A percentile compares a stretch with the other conserved stretches of the same genome.
Evolutionary conservation across 2,888 invertebrate genomes (phyloP).

Genomic region (Tenthredo livida): DNA sequence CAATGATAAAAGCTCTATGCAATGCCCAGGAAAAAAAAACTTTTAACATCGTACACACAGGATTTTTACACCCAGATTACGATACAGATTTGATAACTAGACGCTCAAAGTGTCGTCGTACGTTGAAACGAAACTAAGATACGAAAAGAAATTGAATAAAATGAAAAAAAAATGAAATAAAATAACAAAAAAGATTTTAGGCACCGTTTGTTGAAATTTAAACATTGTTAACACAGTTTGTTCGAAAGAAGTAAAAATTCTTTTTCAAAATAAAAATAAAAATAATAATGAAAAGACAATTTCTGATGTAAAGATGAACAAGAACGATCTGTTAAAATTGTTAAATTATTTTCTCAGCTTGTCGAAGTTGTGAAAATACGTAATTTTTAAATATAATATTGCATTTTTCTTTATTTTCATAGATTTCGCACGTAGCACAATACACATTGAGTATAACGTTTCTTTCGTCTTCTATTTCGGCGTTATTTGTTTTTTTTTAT

Average conservation of each 20-base stretch:
- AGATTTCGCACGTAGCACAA: not conserved
- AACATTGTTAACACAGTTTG: conserved; percentile 56
- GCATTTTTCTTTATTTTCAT: not conserved
- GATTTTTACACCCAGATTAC: conserved; percentile 20
- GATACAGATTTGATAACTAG: not conserved
- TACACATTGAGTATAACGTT: not conserved
- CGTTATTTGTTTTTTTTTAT: no score
- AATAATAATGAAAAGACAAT: not conserved
- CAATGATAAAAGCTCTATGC: not conserved
- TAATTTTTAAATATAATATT: not conserved
- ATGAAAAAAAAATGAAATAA: no score
- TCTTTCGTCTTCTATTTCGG: not conserved
- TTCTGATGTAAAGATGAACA: not conserved
- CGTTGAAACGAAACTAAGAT: not conserved
- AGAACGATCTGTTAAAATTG: not conserved
- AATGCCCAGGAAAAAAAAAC: not conserved
- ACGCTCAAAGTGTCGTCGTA: not conserved
- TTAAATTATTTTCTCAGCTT: not conserved
- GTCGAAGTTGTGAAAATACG: not conserved
- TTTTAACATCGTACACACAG: not conserved
- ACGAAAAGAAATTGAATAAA: not conserved
- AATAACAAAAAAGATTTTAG: not conserved
- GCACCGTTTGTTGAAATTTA: conserved; percentile 59
- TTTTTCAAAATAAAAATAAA: not conserved
- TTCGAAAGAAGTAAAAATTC: not conserved